These are phyloP conservation scores for Ardeotis arabs DNA, from an alignment of 2,113 vertebrate species.

Conservation along the genomic window DNA sequence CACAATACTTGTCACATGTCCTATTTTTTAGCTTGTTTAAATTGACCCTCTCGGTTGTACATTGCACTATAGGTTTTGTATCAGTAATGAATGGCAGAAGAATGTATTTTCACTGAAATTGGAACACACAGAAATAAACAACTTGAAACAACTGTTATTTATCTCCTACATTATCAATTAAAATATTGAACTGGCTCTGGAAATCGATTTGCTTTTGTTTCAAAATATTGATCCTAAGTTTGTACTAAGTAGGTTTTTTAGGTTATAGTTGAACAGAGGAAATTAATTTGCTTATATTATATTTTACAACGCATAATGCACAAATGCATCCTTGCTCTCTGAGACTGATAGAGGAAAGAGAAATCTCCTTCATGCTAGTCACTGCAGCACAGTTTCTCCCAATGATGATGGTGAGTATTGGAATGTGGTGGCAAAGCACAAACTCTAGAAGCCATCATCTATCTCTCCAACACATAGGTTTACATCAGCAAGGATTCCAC, in stretches of 20 bases:
- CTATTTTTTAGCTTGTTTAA: constrained; percentile 22
- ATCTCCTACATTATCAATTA: constrained; percentile 64
- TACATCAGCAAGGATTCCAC: constrained; percentile 15
- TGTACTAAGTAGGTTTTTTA: constrained; percentile 58
- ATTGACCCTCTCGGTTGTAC: neutral
- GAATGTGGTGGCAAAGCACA: constrained; percentile 18
- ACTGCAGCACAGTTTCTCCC: constrained; percentile 24
- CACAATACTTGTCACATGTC: neutral
- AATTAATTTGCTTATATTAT: constrained; percentile 69
- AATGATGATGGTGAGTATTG: neutral
- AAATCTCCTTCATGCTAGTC: neutral
- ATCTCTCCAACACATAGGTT: neutral
- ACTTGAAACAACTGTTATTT: constrained; percentile 62
- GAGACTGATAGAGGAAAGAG: neutral
- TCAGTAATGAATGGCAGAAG: constrained; percentile 11
- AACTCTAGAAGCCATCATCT: neutral
- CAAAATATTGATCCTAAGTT: constrained; percentile 71
- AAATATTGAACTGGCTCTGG: constrained; percentile 49
- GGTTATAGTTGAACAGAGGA: constrained; percentile 46
- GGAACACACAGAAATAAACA: constrained; percentile 48
- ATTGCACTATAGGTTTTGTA: constrained; percentile 20
- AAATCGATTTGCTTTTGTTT: constrained; percentile 70
- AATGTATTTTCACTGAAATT: constrained; percentile 50
- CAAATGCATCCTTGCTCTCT: constrained; percentile 25
- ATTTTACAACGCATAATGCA: neutral